These are phyloP conservation scores for Agriopis aurantiaria DNA, from an alignment of 2,888 invertebrate genomes.

Conservation along the genomic window DNA sequence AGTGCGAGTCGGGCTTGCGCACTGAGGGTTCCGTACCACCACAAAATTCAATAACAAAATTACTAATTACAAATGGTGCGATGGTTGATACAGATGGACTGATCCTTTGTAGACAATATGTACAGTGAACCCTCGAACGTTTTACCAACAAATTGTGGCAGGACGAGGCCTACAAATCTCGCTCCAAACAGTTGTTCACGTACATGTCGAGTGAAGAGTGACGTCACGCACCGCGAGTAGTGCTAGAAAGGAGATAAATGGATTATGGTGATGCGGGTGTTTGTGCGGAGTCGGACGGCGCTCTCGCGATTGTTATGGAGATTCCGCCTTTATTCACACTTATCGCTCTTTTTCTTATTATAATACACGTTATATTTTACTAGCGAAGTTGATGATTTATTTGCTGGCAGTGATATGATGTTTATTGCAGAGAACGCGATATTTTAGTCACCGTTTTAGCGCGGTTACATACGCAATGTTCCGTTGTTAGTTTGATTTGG, in stretches of 20 bases:
- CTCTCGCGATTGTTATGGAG: constrained; percentile 38
- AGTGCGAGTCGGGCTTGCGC: no score
- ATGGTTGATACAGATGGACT: no score
- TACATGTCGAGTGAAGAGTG: background rate
- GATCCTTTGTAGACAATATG: no score
- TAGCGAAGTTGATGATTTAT: constrained; percentile 24
- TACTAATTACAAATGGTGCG: no score
- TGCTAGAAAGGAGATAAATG: constrained; percentile 48
- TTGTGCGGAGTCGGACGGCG: constrained; percentile 43
- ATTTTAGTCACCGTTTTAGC: background rate
- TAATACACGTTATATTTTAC: constrained; percentile 11
- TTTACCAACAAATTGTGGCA: background rate
- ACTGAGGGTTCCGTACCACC: no score
- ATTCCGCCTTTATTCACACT: constrained; percentile 36
- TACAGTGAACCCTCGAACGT: background rate
- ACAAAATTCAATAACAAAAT: no score
- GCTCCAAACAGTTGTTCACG: no score
- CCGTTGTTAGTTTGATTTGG: no score
- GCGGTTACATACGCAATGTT: background rate
- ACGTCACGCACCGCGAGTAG: constrained; percentile 22
- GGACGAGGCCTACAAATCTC: background rate
- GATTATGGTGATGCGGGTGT: constrained; percentile 52
- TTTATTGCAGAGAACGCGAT: background rate
- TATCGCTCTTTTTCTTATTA: constrained; percentile 30
- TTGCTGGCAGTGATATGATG: constrained; percentile 3